Conservation (phyloP, 1,140 invertebrate genomes). For the Cydia splendana region DNA sequence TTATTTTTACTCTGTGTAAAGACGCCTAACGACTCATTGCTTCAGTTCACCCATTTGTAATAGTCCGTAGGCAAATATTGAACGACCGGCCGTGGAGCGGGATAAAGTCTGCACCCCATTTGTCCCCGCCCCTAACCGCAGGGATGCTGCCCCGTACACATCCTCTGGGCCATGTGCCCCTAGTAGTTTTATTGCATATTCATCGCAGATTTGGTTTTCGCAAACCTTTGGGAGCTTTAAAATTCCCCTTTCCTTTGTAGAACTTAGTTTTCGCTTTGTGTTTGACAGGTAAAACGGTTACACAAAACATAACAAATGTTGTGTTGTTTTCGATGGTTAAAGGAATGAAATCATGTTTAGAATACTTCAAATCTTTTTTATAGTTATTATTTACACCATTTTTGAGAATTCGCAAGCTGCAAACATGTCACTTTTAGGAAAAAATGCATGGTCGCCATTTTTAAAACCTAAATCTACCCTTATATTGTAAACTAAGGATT, state of each 20-base stretch:
- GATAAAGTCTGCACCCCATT: constrained; percentile 45
- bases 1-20: neutral
- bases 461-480: neutral
- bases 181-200: constrained; percentile 76
- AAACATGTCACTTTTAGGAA: too few species aligned
- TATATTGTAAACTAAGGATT: too few species aligned
- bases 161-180: constrained; percentile 51
- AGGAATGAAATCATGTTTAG: too few species aligned
- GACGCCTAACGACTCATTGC: neutral
- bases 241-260: constrained; percentile 3
- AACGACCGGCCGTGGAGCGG: constrained; percentile 29
- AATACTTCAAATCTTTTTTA: too few species aligned
- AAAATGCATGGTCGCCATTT: neutral
- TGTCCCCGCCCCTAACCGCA: constrained; percentile 52
- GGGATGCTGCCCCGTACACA: constrained; percentile 64
- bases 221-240: constrained; percentile 44
- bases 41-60: neutral
- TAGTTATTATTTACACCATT: too few species aligned
- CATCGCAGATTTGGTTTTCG: constrained; percentile 54
- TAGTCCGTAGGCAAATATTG: constrained; percentile 29
- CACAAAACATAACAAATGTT: neutral
- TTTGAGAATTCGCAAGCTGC: too few species aligned
- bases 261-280: neutral
- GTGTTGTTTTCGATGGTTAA: too few species aligned
- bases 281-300: neutral